Evolutionary conservation across 1,140 invertebrate species (phyloP).

Genomic region (Meloidogyne floridensis): DNA sequence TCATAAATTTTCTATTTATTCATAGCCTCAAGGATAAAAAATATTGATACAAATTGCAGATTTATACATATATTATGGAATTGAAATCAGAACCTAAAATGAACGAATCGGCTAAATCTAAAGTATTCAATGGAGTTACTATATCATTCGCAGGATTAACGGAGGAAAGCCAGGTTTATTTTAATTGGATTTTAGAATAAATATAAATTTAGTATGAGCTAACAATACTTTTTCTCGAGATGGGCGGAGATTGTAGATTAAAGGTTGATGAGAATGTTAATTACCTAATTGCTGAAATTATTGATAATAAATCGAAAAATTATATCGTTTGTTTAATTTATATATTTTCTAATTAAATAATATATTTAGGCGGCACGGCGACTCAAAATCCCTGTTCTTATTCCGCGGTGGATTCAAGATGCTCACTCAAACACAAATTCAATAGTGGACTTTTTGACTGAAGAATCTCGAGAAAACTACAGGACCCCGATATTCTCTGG

Average conservation of each 20-base stretch:
- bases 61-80: too few relatives aligned
- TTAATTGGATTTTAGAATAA: neutral
- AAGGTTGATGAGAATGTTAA: slow-evolving; percentile 22
- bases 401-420: slow-evolving; percentile 22
- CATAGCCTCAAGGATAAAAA: too few relatives aligned
- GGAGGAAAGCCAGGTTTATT: neutral
- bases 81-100: neutral
- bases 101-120: neutral
- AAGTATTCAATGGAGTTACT: neutral
- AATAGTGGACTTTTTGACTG: neutral
- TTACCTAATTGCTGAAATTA: slow-evolving; percentile 24
- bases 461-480: neutral
- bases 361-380: slow-evolving; percentile 7
- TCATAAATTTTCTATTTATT: too few relatives aligned
- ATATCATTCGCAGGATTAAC: slow-evolving; percentile 13
- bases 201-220: neutral
- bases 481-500: slow-evolving; percentile 3
- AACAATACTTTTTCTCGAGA: neutral
- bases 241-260: neutral
- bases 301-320: slow-evolving; percentile 20
- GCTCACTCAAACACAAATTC: neutral
- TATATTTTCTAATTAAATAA: neutral
- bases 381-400: slow-evolving; percentile 14
- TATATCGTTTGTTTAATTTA: slow-evolving; percentile 10
- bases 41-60: too few relatives aligned